Percentiles rank a stretch among this genome's conserved stretches.
These are phyloP conservation scores for Cepaea hortensis DNA, from an alignment of 2,888 invertebrate species.

Conservation along the genomic window DNA sequence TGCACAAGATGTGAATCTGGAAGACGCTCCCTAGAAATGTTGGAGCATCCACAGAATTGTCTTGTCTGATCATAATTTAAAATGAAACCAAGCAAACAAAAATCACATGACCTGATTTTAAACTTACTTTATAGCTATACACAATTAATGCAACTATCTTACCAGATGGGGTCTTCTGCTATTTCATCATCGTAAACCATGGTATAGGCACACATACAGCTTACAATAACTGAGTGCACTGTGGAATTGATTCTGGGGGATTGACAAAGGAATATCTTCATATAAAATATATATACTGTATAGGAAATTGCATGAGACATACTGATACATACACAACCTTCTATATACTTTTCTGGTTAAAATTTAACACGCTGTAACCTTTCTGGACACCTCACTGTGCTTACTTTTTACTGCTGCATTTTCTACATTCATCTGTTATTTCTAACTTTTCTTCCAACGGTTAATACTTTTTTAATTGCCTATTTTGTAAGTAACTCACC, in stretches of 20 bases:
- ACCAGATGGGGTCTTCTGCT: constrained; percentile 70
- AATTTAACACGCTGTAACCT: too few relatives aligned
- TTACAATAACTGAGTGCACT: constrained; percentile 71
- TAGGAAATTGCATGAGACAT: neutral
- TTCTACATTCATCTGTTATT: neutral
- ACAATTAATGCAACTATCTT: constrained; percentile 41
- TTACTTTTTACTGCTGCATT: too few relatives aligned
- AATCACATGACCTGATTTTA: neutral
- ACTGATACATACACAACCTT: neutral
- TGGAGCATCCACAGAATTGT: too few relatives aligned
- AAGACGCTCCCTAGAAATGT: too few relatives aligned
- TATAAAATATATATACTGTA: neutral
- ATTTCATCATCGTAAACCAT: constrained; percentile 70
- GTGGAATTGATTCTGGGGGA: constrained; percentile 71
- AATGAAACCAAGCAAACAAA: neutral
- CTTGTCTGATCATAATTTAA: neutral
- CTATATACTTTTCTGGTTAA: neutral
- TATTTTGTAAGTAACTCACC: constrained; percentile 54
- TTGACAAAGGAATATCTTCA: neutral
- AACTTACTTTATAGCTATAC: neutral
- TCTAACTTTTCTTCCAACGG: neutral
- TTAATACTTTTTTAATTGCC: neutral
- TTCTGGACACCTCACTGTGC: too few relatives aligned
- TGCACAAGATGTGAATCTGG: too few relatives aligned
- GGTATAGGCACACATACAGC: constrained; percentile 71